phyloP scores from a whole-genome alignment of 2,113 vertebrate species.

The Xyliphius kryptos region DNA sequence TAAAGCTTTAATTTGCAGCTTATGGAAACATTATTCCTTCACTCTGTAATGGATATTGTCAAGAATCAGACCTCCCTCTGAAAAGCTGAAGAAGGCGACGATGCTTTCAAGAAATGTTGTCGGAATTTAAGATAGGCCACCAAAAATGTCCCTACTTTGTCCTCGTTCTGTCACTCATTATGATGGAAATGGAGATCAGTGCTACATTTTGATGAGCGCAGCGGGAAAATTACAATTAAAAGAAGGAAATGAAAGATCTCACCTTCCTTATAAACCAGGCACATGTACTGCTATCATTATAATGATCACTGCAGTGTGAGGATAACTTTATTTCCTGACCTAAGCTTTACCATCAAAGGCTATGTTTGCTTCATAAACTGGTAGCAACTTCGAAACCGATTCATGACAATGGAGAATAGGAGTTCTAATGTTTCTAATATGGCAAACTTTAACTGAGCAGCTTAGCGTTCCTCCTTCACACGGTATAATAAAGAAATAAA shows the following conservation, averaged over 20 bases:
- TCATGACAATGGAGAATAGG: too few relatives aligned
- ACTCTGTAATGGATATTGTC: conserved; percentile 43
- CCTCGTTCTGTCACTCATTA: conserved; percentile 55
- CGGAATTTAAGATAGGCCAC: conserved; percentile 60
- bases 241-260: conserved; percentile 43
- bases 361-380: too few relatives aligned
- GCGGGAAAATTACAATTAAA: conserved; percentile 54
- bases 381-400: too few relatives aligned
- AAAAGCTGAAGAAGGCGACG: conserved; percentile 19
- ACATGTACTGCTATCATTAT: conserved; percentile 39
- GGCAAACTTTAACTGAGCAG: too few relatives aligned
- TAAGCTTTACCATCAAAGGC: too few relatives aligned
- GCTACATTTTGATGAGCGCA: conserved; percentile 47
- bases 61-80: conserved; percentile 40
- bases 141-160: conserved; percentile 53
- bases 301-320: conserved; percentile 46
- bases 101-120: conserved; percentile 46
- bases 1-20: conserved; percentile 42
- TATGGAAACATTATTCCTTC: conserved; percentile 21
- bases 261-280: conserved; percentile 54
- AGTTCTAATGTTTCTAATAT: too few relatives aligned
- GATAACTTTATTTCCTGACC: neutral
- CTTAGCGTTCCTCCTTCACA: neutral
- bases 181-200: conserved; percentile 51
- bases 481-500: conserved; percentile 19